Conservation (phyloP, 2,797 vertebrate species). For the Poeciliopsis turneri region DNA sequence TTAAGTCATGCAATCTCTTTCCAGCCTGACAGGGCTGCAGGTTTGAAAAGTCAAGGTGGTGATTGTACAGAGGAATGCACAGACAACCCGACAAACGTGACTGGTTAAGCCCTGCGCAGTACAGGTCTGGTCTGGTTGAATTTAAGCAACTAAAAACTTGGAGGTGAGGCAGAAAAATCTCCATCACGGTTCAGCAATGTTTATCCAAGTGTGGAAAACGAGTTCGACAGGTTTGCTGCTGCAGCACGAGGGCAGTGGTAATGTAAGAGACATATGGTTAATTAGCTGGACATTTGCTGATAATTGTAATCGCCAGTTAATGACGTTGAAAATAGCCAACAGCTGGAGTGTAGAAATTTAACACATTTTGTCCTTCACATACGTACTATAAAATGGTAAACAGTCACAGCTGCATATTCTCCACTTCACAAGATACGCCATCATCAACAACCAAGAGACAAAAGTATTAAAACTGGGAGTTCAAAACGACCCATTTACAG, state of each 20-base stretch:
- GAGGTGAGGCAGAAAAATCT: neutral
- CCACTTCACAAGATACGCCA: neutral
- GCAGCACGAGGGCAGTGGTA: neutral
- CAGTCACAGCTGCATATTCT: neutral
- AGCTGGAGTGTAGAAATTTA: neutral
- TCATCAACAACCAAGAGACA: neutral
- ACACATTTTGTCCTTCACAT: constrained; percentile 5
- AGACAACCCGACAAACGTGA: constrained; percentile 20
- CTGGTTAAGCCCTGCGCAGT: constrained; percentile 2
- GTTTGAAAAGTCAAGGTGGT: constrained; percentile 64
- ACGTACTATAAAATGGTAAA: constrained; percentile 23
- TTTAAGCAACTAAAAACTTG: constrained; percentile 10
- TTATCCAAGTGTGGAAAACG: constrained; percentile 6
- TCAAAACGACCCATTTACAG: constrained; percentile 20
- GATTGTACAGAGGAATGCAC: constrained; percentile 19
- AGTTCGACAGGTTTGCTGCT: neutral
- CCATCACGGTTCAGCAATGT: constrained; percentile 8
- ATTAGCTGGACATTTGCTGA: neutral
- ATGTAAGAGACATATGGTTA: neutral
- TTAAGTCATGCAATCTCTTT: constrained; percentile 81
- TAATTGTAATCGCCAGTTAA: neutral
- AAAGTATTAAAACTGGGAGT: constrained; percentile 14
- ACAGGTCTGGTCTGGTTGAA: constrained; percentile 14
- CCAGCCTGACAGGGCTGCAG: constrained; percentile 56
- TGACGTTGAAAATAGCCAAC: neutral